Base-by-base conservation (phyloP, 2,113 vertebrate genomes). In the Mugil cephalus region DNA sequence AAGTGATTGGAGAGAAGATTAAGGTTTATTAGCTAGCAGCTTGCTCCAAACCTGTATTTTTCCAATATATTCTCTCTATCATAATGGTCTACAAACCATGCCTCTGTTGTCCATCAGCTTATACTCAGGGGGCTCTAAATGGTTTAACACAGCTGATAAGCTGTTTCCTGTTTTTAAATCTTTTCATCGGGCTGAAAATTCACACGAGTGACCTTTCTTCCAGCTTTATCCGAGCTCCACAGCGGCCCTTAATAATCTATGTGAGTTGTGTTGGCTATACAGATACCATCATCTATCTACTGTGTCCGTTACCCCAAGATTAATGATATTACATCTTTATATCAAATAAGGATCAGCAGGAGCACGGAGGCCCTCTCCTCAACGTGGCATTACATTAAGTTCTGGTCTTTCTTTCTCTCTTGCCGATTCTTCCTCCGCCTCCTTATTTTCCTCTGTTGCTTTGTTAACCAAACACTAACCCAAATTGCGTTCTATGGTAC, bases 401-500 rank as follows among this genome's bases (percentile, higher is more conserved):
- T 15, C 36, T 5, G 10, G 11, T 21, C 45, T 60, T 52, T 55
- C 52, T 53, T 34, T 66, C 38, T 58, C 19, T 51, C 62, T 30
- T 30, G 46, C 60, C 62, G 35, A 7, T 39, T 66, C 45, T 17
- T 48, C 55, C 50, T 45, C 63, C 36, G 4, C 40, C 38, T 56
- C 21, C 8, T 65, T 50, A 40, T 50, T 56, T 63, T 51, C 55
- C 51, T n/a, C 51, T 21, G 55, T 53, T 24, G 35, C 66, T 65
- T 52, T 36, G 12, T 67, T 65, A 39, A 72, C 60, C 80, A 75
- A 74, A 74, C 75, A 67, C 65, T 74, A 63, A 55, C 62, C 40
- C 35, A 64, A 71, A 86, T 79, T 63, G 24, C 59, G 72, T 78
- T 80, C 17, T 66, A 17, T 51, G 38, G 62, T 56, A 55, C 60